Evolutionary conservation across 2,113 vertebrate genomes (phyloP), one percentile per base, ranked within the genome.

Genomic region (Microtus pennsylvanicus): DNA sequence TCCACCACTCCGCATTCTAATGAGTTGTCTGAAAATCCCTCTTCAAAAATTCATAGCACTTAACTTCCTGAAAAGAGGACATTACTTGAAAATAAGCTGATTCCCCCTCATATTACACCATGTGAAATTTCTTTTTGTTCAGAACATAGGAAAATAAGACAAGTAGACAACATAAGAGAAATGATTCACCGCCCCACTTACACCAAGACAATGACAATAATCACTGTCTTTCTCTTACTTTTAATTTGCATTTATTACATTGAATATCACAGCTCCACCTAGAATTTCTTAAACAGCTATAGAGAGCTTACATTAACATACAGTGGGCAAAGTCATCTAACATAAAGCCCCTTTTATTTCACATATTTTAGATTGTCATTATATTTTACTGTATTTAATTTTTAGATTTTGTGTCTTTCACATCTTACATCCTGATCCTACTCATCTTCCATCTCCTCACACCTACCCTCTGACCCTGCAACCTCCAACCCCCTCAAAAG

Each of bases 11-110:
- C 61, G 83, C 65, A 90, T 90, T 89, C 61, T 76, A 91, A 95
- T 96, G 69, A 91, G 33, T 70, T 95, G 28, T 81, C 93, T 89
- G 58, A 96, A 91, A 63, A 83, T 75, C 35, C 70, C 85, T n/a
- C 95, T 93, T 95, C 69, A 94, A 93, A 94, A 45, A 93, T 91
- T 58, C 75, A 21, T 0, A 95, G 5, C 26, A 75, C n/a, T 82
- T 95, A 96, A 83, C 87, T 95, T 95, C 65, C 38, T 93, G 42
- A 94, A 67, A 86, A 63, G 47, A 92, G 14, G 4, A 65, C 7
- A 88, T 50, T 74, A 80, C 63, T 95, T 87, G 38, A 72, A 94
- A 96, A 91, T 21, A 47, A 21, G 21, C 87, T 89, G 77, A 89
- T 80, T 91, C 58, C 17, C 30, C 76, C 22, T 16, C 5, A 26